Evolutionary conservation across 2,113 vertebrate genomes (phyloP).

Genomic region (Amphiprion ocellaris): DNA sequence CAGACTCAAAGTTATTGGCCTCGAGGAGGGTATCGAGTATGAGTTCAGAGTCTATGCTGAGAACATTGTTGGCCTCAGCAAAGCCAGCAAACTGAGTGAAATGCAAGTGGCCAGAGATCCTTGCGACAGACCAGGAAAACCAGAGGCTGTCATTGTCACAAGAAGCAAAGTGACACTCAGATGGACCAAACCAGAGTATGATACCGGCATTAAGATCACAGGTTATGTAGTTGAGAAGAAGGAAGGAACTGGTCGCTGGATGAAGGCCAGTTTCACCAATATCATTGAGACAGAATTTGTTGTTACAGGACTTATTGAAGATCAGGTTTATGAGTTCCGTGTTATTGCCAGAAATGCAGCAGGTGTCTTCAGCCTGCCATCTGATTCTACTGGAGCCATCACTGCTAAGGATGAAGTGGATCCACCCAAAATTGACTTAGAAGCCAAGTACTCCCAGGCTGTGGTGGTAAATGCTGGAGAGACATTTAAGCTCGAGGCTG

Average conservation of each 20-base stretch:
- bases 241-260: slow-evolving; percentile 94
- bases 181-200: slow-evolving; percentile 95
- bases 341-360: slow-evolving; percentile 97
- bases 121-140: slow-evolving; percentile 94
- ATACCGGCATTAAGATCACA: slow-evolving; percentile 95
- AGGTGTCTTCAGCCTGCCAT: slow-evolving; percentile 91
- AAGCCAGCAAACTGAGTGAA: slow-evolving; percentile 93
- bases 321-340: slow-evolving; percentile 96
- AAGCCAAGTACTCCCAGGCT: slow-evolving; percentile 92
- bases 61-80: slow-evolving; percentile 96
- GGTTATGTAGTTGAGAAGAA: slow-evolving; percentile 98
- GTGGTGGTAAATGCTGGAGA: slow-evolving; percentile 93
- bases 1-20: slow-evolving; percentile 90
- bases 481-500: slow-evolving; percentile 93
- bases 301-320: slow-evolving; percentile 93
- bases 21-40: slow-evolving; percentile 98
- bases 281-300: slow-evolving; percentile 95
- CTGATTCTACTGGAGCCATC: slow-evolving; percentile 94
- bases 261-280: slow-evolving; percentile 98
- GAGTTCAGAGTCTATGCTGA: slow-evolving; percentile 97
- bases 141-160: slow-evolving; percentile 95
- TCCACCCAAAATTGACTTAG: slow-evolving; percentile 94
- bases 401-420: slow-evolving; percentile 97
- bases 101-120: slow-evolving; percentile 94
- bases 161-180: slow-evolving; percentile 93